These are phyloP conservation scores for Seladonia tumulorum DNA, from an alignment of 2,888 invertebrate species.

Conservation along the genomic window DNA sequence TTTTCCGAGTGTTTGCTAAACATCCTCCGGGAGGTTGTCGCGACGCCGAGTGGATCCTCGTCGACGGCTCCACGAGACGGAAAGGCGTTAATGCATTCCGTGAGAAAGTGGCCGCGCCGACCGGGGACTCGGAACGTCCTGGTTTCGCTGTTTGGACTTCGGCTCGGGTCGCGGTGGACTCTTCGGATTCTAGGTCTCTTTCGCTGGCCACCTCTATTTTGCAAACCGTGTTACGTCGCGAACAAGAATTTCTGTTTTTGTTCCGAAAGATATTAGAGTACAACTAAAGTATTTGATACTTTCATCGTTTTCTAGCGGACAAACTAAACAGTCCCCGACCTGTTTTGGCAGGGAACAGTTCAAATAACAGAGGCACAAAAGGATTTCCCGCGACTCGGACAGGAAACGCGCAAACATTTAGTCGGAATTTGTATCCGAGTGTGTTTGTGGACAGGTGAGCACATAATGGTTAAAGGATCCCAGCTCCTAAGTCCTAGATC, in stretches of 20 bases:
- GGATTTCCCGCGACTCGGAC: background rate
- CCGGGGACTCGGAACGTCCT: background rate
- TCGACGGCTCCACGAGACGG: constrained; percentile 43
- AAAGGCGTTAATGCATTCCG: constrained; percentile 65
- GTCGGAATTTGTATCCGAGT: background rate
- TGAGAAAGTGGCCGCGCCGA: constrained; percentile 36
- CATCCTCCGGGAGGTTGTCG: constrained; percentile 70
- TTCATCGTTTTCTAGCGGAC: background rate
- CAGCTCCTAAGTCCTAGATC: background rate
- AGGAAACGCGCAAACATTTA: background rate
- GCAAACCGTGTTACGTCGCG: background rate
- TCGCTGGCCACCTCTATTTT: background rate
- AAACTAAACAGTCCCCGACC: background rate
- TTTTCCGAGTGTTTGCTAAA: constrained; percentile 80
- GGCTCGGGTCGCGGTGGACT: background rate
- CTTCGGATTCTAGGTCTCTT: background rate
- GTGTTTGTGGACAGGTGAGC: background rate
- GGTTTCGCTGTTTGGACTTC: background rate
- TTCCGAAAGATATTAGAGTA: background rate
- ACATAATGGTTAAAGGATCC: background rate
- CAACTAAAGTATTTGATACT: too few relatives aligned
- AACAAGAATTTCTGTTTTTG: background rate
- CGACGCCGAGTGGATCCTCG: constrained; percentile 61
- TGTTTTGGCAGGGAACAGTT: background rate
- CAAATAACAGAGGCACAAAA: background rate